Conservation (phyloP, 2,888 invertebrate species). For the Tiliacea citrago region DNA sequence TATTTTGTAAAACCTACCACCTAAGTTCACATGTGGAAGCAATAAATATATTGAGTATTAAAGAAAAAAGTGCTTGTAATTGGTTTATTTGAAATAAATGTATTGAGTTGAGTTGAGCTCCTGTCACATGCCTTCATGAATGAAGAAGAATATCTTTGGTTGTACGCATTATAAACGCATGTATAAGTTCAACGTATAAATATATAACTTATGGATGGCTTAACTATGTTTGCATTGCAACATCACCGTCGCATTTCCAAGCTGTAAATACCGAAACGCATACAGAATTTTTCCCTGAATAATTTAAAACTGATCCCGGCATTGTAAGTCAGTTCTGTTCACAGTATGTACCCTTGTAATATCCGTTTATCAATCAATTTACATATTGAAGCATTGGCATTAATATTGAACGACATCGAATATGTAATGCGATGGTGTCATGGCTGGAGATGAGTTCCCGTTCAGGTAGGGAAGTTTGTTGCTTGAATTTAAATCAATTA, state of each 20-base stretch:
- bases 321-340: slow-evolving; percentile 56
- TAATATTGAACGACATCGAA: slow-evolving; percentile 79
- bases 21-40: too few relatives aligned
- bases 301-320: slow-evolving; percentile 33
- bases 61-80: too few relatives aligned
- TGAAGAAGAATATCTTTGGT: neutral
- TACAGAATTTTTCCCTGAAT: slow-evolving; percentile 25
- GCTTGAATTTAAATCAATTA: neutral
- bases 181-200: neutral
- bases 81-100: too few relatives aligned
- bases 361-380: slow-evolving; percentile 80
- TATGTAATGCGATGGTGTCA: slow-evolving; percentile 72
- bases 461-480: slow-evolving; percentile 22
- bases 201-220: neutral
- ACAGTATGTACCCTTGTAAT: slow-evolving; percentile 54
- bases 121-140: neutral
- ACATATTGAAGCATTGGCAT: slow-evolving; percentile 76
- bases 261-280: neutral
- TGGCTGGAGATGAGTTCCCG: slow-evolving; percentile 22
- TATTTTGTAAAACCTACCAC: too few relatives aligned
- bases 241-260: neutral
- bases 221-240: neutral
- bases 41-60: too few relatives aligned
- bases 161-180: neutral
- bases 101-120: neutral